Evolutionary conservation across 2,888 invertebrate genomes (phyloP).

Genomic region (Palloptera scutellata): DNA sequence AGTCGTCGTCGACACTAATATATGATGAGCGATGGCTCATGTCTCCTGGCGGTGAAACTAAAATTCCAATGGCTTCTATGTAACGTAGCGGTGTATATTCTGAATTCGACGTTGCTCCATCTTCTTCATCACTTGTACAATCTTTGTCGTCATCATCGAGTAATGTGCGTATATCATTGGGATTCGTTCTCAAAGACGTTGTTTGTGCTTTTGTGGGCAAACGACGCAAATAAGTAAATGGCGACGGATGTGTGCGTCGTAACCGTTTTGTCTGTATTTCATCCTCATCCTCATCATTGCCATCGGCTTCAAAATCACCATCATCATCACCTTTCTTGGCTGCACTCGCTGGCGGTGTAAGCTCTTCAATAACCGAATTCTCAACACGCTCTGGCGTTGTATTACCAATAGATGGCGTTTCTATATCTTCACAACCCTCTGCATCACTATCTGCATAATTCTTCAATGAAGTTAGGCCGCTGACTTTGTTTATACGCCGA

Average conservation of each 20-base stretch:
- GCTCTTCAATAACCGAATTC: constrained; percentile 30
- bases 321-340: constrained; percentile 31
- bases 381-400: constrained; percentile 37
- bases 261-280: constrained; percentile 27
- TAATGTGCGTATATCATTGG: constrained; percentile 37
- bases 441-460: constrained; percentile 44
- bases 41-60: constrained; percentile 33
- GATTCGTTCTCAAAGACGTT: constrained; percentile 1
- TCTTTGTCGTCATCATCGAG: constrained; percentile 32
- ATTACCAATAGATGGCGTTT: constrained; percentile 33
- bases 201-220: constrained; percentile 32
- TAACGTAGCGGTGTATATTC: constrained; percentile 44
- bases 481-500: constrained; percentile 41
- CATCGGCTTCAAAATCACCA: constrained; percentile 32
- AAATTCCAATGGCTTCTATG: constrained; percentile 42
- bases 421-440: constrained; percentile 38
- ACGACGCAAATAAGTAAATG: constrained; percentile 40
- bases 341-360: constrained; percentile 44
- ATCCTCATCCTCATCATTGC: constrained; percentile 25
- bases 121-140: constrained; percentile 38
- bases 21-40: not conserved
- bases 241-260: constrained; percentile 37
- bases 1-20: constrained; percentile 27
- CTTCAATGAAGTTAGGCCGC: constrained; percentile 39
- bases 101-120: constrained; percentile 18